Percentiles rank a stretch among this genome's conserved stretches.
These are phyloP conservation scores for Heterodera schachtii DNA, from an alignment of 1,140 invertebrate species.

Conservation along the genomic window DNA sequence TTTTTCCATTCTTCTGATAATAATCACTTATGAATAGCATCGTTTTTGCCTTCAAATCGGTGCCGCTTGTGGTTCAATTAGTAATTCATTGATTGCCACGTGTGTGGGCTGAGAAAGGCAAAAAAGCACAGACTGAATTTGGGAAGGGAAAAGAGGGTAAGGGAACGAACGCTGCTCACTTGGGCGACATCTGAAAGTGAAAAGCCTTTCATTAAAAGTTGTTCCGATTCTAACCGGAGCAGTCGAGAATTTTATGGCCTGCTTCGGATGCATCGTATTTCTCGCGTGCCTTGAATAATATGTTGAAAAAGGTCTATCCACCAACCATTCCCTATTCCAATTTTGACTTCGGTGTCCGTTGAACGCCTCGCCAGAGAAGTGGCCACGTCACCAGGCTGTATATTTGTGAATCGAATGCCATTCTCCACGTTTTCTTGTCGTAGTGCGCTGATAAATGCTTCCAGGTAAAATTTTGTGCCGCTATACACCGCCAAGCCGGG, in stretches of 20 bases:
- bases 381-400: slow-evolving; percentile 69
- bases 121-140: slow-evolving; percentile 64
- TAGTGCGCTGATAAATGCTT: slow-evolving; percentile 67
- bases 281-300: slow-evolving; percentile 42
- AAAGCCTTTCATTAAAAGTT: too few species aligned
- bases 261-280: slow-evolving; percentile 62
- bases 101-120: slow-evolving; percentile 67
- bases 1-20: too few species aligned
- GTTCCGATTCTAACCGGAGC: neutral
- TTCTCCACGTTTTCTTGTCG: slow-evolving; percentile 66
- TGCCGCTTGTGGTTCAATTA: slow-evolving; percentile 68
- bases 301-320: neutral
- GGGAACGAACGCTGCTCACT: slow-evolving; percentile 23
- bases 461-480: slow-evolving; percentile 69
- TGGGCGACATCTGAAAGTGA: slow-evolving; percentile 63
- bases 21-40: too few species aligned
- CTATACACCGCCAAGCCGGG: slow-evolving; percentile 68
- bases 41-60: slow-evolving; percentile 57
- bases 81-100: slow-evolving; percentile 68
- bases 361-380: slow-evolving; percentile 66
- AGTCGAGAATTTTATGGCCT: slow-evolving; percentile 66
- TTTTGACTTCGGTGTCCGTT: slow-evolving; percentile 67
- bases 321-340: neutral
- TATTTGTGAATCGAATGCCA: slow-evolving; percentile 67
- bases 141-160: neutral